phyloP scores from a whole-genome alignment of 2,113 vertebrate species.

The Neomonachus schauinslandi region DNA sequence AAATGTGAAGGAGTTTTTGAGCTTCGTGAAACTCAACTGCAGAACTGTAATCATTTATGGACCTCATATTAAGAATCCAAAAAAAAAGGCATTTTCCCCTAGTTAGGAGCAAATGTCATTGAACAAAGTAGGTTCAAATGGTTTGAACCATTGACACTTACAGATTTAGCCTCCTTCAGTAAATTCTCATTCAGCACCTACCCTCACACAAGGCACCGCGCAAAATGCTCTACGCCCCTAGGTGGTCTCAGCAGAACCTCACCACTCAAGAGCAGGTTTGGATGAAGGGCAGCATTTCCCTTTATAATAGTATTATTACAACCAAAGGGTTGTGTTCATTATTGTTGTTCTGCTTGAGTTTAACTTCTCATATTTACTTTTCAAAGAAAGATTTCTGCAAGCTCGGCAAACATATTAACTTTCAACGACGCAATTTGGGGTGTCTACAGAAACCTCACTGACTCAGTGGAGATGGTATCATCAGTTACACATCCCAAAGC shows the following conservation, averaged over 20 bases:
- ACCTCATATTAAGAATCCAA: neutral
- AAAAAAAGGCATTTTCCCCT: neutral
- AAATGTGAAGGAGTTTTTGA: neutral
- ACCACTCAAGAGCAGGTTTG: neutral
- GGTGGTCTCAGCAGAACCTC: neutral
- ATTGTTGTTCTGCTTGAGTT: neutral
- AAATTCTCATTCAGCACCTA: neutral
- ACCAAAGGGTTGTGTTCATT: neutral
- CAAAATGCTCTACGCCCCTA: neutral
- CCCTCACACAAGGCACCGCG: neutral
- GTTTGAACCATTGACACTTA: neutral
- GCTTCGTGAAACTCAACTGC: neutral
- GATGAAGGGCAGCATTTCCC: neutral
- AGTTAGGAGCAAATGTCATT: neutral
- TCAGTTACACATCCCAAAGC: neutral
- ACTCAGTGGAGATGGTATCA: neutral
- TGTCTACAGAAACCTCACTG: neutral
- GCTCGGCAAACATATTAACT: neutral
- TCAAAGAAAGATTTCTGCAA: conserved; percentile 12
- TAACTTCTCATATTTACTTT: neutral
- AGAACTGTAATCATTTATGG: neutral
- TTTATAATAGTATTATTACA: neutral
- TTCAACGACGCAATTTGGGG: neutral
- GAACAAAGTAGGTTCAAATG: neutral
- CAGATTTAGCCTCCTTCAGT: neutral